Evolutionary conservation across 2,113 vertebrate genomes (phyloP), one percentile per base, ranked within the genome.

Genomic region (Lipotes vexillifer): DNA sequence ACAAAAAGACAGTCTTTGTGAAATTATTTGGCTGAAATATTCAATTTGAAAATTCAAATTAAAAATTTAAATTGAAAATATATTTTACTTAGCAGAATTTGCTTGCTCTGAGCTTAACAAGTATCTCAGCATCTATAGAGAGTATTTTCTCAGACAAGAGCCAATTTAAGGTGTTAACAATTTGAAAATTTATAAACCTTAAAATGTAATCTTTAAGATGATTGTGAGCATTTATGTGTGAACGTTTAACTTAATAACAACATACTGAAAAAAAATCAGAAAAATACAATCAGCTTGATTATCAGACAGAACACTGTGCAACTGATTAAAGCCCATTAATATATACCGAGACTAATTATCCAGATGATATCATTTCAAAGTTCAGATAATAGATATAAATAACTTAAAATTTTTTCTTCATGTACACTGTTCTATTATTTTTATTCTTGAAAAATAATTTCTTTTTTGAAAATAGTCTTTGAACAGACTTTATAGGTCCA

Each of bases 241-340:
- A 93, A 66, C 69, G 36, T 44, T 95, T 80, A 72, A 77, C 36
- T 27, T 83, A 83, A 83, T 80, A 90, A 59, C 46, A 57, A 6
- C 8, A 25, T 80, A 94, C 10, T 78, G 68, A 65, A 81, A 66
- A 85, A 68, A 44, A 25, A 87, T 83, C 46, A 52, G 90, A 78
- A 88, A 86, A 66, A 86, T 74, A 68, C 8, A 29, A 88, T 44
- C 65, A 46, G 1, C 15, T 72, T 78, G 38, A 57, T 41, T 78
- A 88, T 77, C 75, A 95, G 68, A 88, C 17, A 93, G 72, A 90
- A 12, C 74, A 93, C 41, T 97, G 63, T 52, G 55, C 77, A 93
- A 83, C 23, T 46, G 15, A 72, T 49, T 66, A 83, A 93, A 90
- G 33, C 17, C 83, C 21, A 87, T 82, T 77, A 27, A 85, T 33